Evolutionary conservation across 1,140 invertebrate genomes (phyloP).

Genomic region (Hirudo medicinalis): DNA sequence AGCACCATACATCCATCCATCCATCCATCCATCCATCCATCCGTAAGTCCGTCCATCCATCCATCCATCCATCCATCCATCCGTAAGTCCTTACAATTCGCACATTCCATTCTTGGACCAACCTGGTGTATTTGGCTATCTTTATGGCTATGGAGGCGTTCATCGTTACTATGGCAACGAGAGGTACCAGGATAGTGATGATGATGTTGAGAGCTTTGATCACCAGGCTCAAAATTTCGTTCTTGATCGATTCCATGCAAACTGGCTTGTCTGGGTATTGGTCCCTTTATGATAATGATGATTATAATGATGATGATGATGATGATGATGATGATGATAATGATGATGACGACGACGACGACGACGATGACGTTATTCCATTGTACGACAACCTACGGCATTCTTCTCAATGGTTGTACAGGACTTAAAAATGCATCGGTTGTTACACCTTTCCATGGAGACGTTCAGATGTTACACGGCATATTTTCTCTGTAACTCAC

Average conservation of each 20-base stretch:
- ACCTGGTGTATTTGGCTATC: background rate
- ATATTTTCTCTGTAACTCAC: too few species aligned
- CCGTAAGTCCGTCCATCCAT: background rate
- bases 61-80: background rate
- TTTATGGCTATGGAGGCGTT: background rate
- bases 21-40: background rate
- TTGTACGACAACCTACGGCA: background rate
- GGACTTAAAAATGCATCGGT: background rate
- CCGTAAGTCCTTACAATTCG: background rate
- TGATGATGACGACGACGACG: background rate
- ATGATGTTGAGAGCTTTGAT: conserved; percentile 1
- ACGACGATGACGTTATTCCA: background rate
- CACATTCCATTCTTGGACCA: background rate
- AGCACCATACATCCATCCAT: too few species aligned
- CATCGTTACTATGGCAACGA: background rate
- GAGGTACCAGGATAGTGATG: conserved; percentile 5
- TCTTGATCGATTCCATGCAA: too few species aligned
- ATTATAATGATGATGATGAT: background rate
- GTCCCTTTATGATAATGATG: background rate
- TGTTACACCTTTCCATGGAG: too few species aligned
- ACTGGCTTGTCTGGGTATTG: too few species aligned
- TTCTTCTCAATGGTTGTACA: background rate
- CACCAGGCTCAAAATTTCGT: background rate
- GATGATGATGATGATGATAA: background rate
- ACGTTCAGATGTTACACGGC: too few species aligned